Evolutionary conservation across 1,140 invertebrate species (phyloP).

Genomic region (Apis laboriosa): DNA sequence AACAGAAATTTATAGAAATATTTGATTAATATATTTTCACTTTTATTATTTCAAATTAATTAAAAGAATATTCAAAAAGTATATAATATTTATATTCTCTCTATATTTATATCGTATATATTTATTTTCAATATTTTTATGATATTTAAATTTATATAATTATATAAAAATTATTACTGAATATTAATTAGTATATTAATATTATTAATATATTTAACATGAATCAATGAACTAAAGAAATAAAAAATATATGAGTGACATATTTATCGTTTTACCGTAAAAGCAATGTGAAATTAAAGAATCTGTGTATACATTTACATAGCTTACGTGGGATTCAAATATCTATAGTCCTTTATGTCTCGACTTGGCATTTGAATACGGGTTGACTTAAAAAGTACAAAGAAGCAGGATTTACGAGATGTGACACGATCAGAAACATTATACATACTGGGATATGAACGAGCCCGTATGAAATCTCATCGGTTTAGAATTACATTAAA

Average conservation of each 20-base stretch:
- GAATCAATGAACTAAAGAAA: background rate
- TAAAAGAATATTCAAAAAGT: background rate
- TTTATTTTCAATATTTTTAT: background rate
- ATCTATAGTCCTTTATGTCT: conserved; percentile 29
- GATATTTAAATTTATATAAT: background rate
- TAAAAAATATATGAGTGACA: background rate
- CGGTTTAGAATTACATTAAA: conserved; percentile 6
- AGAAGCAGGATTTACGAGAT: background rate
- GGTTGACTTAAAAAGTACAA: conserved; percentile 16
- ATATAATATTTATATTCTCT: background rate
- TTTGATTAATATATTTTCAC: background rate
- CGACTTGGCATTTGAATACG: conserved; percentile 9
- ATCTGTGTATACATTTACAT: conserved; percentile 14
- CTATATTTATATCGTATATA: background rate
- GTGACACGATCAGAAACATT: conserved; percentile 34
- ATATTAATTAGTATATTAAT: no score
- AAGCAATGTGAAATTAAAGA: conserved; percentile 25
- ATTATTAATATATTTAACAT: no score
- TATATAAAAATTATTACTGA: background rate
- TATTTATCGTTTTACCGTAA: background rate
- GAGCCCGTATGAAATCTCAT: conserved; percentile 9
- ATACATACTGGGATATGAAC: conserved; percentile 22
- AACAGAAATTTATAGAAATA: background rate
- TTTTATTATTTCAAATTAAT: background rate
- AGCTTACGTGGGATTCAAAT: background rate